Base-by-base conservation (phyloP, 2,888 invertebrate genomes). In the Venusia cambrica region DNA sequence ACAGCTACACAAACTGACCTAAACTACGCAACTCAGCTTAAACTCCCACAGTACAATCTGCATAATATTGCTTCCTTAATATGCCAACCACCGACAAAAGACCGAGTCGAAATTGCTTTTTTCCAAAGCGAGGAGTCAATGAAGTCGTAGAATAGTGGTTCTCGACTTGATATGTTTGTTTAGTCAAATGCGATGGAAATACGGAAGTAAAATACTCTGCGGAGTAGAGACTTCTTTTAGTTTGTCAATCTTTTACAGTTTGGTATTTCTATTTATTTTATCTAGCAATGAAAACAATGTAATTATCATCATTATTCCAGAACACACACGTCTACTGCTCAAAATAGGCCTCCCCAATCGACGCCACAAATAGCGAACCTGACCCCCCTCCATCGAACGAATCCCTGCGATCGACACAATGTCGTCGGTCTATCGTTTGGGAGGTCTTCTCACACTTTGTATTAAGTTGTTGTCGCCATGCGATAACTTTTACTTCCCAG, bases 141-240 rank as follows among this genome's bases (percentile, higher is more conserved):
- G 83, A 80, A 78, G 73, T 67, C 64, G 57, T 59, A 54, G 68
- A 73, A 79, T 79, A 81, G 83, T 79, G 73, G 64, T 52, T 57
- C 48, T 49, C 50, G 38, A 60, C 52, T 68, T 74, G 75, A 80
- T 79, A 78, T 77, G 79, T 84, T 85, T 83, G 78, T 62, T 67
- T 83, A 85, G 84, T 81, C 84, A 84, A 85, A 85, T 84, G 78
- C 77, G 72, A 85, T 83, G 83, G 83, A 76, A 80, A 77, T 76
- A 63, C 59, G 67, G 62, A 57, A 67, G 57, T 54, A 60, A 62
- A 57, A 56, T 54, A 50, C 62, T 64, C 47, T 55, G 57, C 57
- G 55, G 61, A 57, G 45, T n/a, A n/a, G n/a, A n/a, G n/a, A n/a
- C 51, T 56, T 56, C 63, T 73, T 68, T 69, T 59, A 65, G 68